phyloP scores from a whole-genome alignment of 2,888 invertebrate genomes.

The Sarcophaga carnaria region DNA sequence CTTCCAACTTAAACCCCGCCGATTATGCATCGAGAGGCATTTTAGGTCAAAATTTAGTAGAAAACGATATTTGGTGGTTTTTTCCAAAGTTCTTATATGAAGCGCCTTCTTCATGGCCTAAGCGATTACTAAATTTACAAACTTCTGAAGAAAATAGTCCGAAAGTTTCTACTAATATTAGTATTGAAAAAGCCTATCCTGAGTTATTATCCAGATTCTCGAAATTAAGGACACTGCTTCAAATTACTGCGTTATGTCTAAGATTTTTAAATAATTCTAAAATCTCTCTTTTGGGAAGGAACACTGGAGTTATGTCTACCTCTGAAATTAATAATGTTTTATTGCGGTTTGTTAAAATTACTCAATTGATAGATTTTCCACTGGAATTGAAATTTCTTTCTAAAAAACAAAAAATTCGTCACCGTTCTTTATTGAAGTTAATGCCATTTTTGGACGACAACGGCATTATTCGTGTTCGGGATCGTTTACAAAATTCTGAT shows the following conservation, averaged over 20 bases:
- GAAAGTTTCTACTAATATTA: background rate
- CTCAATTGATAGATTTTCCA: too few relatives aligned
- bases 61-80: background rate
- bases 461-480: too few relatives aligned
- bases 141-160: background rate
- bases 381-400: too few relatives aligned
- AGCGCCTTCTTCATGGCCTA: background rate
- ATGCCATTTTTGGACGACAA: background rate
- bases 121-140: slow-evolving; percentile 2
- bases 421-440: too few relatives aligned
- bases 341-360: background rate
- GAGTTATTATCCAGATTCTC: background rate
- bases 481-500: too few relatives aligned
- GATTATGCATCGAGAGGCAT: slow-evolving; percentile 2
- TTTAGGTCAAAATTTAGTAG: background rate
- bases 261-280: slow-evolving; percentile 2
- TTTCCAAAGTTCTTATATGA: slow-evolving; percentile 3
- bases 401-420: too few relatives aligned
- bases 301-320: too few relatives aligned
- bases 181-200: background rate
- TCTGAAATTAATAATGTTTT: slow-evolving; percentile 4
- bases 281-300: background rate
- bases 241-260: background rate
- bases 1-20: background rate
- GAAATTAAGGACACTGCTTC: background rate